Percentiles rank a stretch among this genome's conserved stretches.
phyloP scores from a whole-genome alignment of 2,797 vertebrate genomes.

The Anableps anableps region DNA sequence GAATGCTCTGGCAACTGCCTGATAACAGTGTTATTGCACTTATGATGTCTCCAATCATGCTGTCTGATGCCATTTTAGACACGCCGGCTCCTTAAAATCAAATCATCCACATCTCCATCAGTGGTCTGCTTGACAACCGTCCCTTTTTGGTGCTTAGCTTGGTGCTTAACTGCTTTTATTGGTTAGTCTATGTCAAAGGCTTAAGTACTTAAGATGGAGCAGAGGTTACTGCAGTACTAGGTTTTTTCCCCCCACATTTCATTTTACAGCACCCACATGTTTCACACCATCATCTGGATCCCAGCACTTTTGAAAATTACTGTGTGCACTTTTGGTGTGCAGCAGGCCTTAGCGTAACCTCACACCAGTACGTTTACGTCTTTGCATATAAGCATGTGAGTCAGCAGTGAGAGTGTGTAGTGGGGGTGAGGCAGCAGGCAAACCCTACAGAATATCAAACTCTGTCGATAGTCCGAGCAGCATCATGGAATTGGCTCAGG shows the following conservation, averaged over 20 bases:
- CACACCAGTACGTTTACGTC: constrained; percentile 37
- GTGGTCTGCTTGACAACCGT: neutral
- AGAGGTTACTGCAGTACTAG: neutral
- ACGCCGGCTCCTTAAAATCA: neutral
- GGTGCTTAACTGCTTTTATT: neutral
- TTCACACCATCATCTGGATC: neutral
- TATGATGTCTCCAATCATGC: constrained; percentile 1
- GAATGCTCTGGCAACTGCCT: neutral
- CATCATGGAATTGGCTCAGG: constrained; percentile 1
- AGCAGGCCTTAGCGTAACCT: constrained; percentile 11
- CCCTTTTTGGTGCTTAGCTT: neutral
- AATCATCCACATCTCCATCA: neutral
- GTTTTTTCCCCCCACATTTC: neutral
- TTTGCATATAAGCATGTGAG: constrained; percentile 33
- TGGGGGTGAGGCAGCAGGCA: constrained; percentile 23
- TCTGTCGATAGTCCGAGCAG: constrained; percentile 55
- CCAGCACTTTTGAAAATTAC: neutral
- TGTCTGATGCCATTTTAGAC: constrained; percentile 12
- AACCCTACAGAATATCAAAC: constrained; percentile 55
- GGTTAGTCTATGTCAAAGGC: neutral
- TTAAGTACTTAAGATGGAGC: neutral
- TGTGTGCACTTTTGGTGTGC: neutral
- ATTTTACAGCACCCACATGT: too few relatives aligned
- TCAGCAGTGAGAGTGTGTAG: neutral
- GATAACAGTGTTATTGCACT: neutral